A percentile compares a stretch with the other conserved stretches of the same genome.
Conservation (phyloP, 2,113 vertebrate genomes). For the Apistogramma diplotaenia region DNA sequence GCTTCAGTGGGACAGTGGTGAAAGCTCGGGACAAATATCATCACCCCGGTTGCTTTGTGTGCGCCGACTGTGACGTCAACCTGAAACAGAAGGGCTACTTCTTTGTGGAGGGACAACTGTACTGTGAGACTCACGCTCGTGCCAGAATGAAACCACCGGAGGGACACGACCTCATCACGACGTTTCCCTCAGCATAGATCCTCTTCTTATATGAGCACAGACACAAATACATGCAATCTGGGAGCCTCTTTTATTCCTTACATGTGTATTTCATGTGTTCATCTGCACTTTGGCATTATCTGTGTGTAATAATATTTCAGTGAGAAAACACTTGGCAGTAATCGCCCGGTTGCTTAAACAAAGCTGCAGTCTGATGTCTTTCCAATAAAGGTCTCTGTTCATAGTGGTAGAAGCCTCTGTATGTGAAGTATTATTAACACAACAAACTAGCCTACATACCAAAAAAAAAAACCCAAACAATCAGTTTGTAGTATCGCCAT, state of each 20-base stretch:
- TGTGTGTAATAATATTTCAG: not conserved
- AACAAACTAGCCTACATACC: not conserved
- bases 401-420: not conserved
- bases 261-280: not conserved
- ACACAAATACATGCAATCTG: not conserved
- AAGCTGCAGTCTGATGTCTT: not conserved
- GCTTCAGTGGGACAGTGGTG: constrained; percentile 88
- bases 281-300: constrained; percentile 5
- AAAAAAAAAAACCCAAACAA: not conserved
- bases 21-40: constrained; percentile 92
- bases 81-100: constrained; percentile 97
- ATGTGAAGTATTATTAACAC: not conserved
- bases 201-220: not conserved
- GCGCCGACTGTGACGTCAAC: constrained; percentile 92
- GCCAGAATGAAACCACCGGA: constrained; percentile 88
- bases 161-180: constrained; percentile 88
- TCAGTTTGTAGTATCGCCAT: not conserved
- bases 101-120: constrained; percentile 93
- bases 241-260: not conserved
- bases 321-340: not conserved
- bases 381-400: constrained; percentile 33
- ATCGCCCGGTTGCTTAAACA: not conserved
- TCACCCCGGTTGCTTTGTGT: constrained; percentile 95
- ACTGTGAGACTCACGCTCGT: constrained; percentile 93
- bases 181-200: constrained; percentile 82